Conservation (phyloP, 1,140 invertebrate species). For the Branchinecta lynchi region DNA sequence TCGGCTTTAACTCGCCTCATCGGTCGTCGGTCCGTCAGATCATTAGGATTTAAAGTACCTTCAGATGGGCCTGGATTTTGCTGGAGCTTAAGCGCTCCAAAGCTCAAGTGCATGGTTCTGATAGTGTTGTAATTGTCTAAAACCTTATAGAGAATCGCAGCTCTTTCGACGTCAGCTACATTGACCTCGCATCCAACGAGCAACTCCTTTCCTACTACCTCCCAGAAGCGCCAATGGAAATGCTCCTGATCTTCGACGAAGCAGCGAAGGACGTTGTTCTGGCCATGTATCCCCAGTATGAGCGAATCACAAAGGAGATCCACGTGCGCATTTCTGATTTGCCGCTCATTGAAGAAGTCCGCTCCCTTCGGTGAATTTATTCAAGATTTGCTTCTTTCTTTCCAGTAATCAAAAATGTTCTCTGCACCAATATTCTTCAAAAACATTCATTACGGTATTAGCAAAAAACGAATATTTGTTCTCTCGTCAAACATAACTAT, state of each 20-base stretch:
- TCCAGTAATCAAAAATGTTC: too few relatives aligned
- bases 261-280: constrained; percentile 88
- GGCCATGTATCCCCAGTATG: constrained; percentile 89
- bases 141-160: constrained; percentile 40
- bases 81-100: too few relatives aligned
- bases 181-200: constrained; percentile 69
- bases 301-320: constrained; percentile 78
- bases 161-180: constrained; percentile 87
- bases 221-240: constrained; percentile 90
- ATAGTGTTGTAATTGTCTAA: constrained; percentile 22
- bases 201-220: constrained; percentile 90
- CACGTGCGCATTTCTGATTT: constrained; percentile 88
- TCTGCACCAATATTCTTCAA: too few relatives aligned
- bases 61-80: too few relatives aligned
- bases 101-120: too few relatives aligned
- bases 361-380: constrained; percentile 56
- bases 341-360: constrained; percentile 86
- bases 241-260: constrained; percentile 87
- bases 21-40: too few relatives aligned
- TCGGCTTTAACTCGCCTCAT: too few relatives aligned
- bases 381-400: too few relatives aligned
- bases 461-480: too few relatives aligned
- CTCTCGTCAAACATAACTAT: too few relatives aligned
- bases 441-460: too few relatives aligned
- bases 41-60: too few relatives aligned